A percentile compares a stretch with the other conserved stretches of the same genome.
Conservation (phyloP, 2,888 invertebrate genomes). For the Sericinus montela region DNA sequence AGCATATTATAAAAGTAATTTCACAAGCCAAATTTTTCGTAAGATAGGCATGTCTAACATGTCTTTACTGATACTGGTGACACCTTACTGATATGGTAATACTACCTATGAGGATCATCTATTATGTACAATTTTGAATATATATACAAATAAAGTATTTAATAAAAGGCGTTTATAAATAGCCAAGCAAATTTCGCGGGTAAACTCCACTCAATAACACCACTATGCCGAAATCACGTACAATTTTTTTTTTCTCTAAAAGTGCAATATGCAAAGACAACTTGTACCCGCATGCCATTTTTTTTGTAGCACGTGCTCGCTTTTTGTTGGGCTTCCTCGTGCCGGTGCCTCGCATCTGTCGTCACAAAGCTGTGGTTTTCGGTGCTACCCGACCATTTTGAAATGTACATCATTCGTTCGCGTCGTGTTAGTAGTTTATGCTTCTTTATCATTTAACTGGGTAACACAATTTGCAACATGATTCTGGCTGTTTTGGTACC, state of each 20-base stretch:
- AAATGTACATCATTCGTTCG: slow-evolving; percentile 18
- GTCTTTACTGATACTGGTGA: no score
- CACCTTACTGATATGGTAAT: no score
- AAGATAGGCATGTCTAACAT: no score
- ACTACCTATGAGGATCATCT: no score
- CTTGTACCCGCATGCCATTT: slow-evolving; percentile 75
- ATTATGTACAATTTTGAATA: no score
- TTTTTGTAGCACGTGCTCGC: slow-evolving; percentile 69
- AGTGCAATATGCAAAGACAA: slow-evolving; percentile 54
- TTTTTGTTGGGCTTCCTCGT: slow-evolving; percentile 66
- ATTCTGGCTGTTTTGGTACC: slow-evolving; percentile 64
- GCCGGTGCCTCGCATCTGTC: slow-evolving; percentile 70
- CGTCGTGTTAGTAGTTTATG: not conserved
- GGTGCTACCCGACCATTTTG: slow-evolving; percentile 36
- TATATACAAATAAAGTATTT: no score
- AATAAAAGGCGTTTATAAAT: no score
- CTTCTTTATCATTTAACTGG: slow-evolving; percentile 32
- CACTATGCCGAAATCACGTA: slow-evolving; percentile 56
- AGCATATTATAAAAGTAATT: no score
- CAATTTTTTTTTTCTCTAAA: slow-evolving; percentile 44
- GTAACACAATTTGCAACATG: slow-evolving; percentile 66
- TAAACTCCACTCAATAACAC: slow-evolving; percentile 49
- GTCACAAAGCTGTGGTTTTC: slow-evolving; percentile 67
- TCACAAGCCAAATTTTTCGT: no score
- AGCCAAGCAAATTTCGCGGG: slow-evolving; percentile 33